Percentiles rank a stretch among this genome's conserved stretches.
Evolutionary conservation across 2,888 invertebrate species (phyloP).

Genomic region (Drosophila cyrtoloma): DNA sequence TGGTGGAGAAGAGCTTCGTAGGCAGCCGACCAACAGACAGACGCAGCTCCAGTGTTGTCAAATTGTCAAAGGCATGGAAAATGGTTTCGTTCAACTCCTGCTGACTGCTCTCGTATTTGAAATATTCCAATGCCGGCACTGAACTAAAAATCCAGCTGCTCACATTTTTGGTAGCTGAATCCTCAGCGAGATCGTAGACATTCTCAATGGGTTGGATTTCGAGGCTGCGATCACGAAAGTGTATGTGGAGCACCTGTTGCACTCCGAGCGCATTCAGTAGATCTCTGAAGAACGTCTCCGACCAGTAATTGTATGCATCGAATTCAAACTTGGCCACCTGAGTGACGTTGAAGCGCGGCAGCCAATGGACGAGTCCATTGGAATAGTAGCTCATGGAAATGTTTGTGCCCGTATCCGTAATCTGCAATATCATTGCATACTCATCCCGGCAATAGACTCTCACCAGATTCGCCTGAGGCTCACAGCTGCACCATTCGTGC

Average conservation of each 20-base stretch:
- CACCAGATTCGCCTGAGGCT: slow-evolving; percentile 67
- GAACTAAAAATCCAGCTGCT: slow-evolving; percentile 64
- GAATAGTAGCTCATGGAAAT: slow-evolving; percentile 67
- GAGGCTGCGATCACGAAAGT: slow-evolving; percentile 64
- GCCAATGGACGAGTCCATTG: slow-evolving; percentile 33
- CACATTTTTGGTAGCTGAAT: slow-evolving; percentile 2
- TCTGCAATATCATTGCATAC: slow-evolving; percentile 62
- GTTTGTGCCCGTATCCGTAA: slow-evolving; percentile 50
- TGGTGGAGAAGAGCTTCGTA: slow-evolving; percentile 38
- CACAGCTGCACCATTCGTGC: slow-evolving; percentile 46
- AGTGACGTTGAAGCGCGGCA: slow-evolving; percentile 57
- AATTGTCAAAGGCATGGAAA: slow-evolving; percentile 55
- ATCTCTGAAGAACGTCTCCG: slow-evolving; percentile 57
- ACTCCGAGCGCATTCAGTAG: slow-evolving; percentile 56
- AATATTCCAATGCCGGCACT: slow-evolving; percentile 50
- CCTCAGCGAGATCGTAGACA: not conserved
- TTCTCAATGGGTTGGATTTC: slow-evolving; percentile 24
- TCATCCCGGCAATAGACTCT: slow-evolving; percentile 58
- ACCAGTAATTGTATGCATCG: slow-evolving; percentile 69
- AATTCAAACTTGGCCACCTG: slow-evolving; percentile 63
- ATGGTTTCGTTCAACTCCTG: slow-evolving; percentile 44
- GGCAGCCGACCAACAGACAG: slow-evolving; percentile 60
- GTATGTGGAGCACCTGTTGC: slow-evolving; percentile 39
- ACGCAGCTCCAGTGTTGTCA: slow-evolving; percentile 47
- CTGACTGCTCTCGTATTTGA: slow-evolving; percentile 57